Conservation (phyloP, 1,140 invertebrate species). For the Drosophila virilis region DNA sequence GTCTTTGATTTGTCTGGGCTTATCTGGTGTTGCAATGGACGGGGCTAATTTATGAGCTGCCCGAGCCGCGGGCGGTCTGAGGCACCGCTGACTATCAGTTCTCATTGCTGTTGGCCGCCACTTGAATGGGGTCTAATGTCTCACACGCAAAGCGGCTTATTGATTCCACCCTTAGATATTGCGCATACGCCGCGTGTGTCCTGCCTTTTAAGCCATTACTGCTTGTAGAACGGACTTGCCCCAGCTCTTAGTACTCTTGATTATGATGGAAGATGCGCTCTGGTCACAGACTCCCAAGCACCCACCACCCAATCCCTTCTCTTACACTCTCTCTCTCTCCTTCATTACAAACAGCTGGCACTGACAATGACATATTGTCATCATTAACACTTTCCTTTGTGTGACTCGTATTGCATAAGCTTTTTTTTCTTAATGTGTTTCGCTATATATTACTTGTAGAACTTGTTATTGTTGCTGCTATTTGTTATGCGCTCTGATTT, state of each 20-base stretch:
- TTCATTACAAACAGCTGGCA: slow-evolving; percentile 34
- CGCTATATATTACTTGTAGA: background rate
- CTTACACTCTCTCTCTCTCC: background rate
- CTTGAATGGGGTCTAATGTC: slow-evolving; percentile 46
- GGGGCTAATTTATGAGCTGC: slow-evolving; percentile 68
- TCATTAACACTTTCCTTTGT: slow-evolving; percentile 69
- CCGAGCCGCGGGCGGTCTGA: slow-evolving; percentile 52
- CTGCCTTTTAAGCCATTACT: slow-evolving; percentile 15
- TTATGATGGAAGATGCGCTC: slow-evolving; percentile 62
- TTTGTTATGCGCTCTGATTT: slow-evolving; percentile 30
- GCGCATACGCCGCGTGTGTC: slow-evolving; percentile 55
- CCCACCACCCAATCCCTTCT: background rate
- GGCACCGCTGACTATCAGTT: slow-evolving; percentile 35
- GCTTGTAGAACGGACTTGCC: slow-evolving; percentile 24
- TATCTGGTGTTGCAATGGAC: slow-evolving; percentile 24
- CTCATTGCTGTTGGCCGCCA: slow-evolving; percentile 10
- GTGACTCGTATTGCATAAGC: slow-evolving; percentile 9
- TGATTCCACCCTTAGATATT: slow-evolving; percentile 62
- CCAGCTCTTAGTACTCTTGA: slow-evolving; percentile 37
- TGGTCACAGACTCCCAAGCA: slow-evolving; percentile 6
- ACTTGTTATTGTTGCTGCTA: slow-evolving; percentile 27
- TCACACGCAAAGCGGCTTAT: slow-evolving; percentile 52
- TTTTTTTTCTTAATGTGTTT: slow-evolving; percentile 13
- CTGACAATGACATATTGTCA: slow-evolving; percentile 76
- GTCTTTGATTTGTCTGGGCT: slow-evolving; percentile 67